A percentile compares a stretch with the other conserved stretches of the same genome.
Conservation (phyloP, 2,797 vertebrate species). For the Kryptopterus vitreolus region DNA sequence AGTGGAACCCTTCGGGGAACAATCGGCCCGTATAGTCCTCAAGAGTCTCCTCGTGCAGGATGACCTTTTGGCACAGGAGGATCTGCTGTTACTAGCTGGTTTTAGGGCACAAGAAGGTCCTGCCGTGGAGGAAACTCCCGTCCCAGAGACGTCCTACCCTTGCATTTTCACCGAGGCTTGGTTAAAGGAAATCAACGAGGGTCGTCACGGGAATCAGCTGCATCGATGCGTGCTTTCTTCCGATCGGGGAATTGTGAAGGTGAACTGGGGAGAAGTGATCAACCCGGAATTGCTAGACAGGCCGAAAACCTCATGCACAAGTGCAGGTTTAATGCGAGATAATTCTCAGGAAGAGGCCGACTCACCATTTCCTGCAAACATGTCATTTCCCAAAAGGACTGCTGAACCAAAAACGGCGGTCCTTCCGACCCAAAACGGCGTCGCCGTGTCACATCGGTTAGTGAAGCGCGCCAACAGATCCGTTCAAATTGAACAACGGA, state of each 20-base stretch:
- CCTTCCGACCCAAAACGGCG: constrained; percentile 63
- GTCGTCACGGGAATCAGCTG: constrained; percentile 72
- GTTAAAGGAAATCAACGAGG: constrained; percentile 82
- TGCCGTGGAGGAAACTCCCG: constrained; percentile 78
- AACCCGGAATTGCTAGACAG: constrained; percentile 84
- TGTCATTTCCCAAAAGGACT: constrained; percentile 53
- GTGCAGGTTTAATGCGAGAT: constrained; percentile 50
- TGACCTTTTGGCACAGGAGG: constrained; percentile 58
- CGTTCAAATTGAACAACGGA: constrained; percentile 77
- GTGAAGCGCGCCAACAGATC: constrained; percentile 67
- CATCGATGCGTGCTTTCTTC: constrained; percentile 86
- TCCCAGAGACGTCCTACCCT: constrained; percentile 80
- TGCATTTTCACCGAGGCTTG: constrained; percentile 87
- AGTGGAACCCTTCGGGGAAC: constrained; percentile 83
- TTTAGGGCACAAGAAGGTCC: constrained; percentile 56
- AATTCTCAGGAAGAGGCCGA: constrained; percentile 43
- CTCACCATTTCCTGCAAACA: constrained; percentile 53
- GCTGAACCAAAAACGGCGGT: constrained; percentile 68
- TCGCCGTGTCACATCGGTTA: constrained; percentile 68
- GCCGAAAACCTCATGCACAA: constrained; percentile 59
- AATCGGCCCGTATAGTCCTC: constrained; percentile 81
- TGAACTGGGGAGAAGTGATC: constrained; percentile 83
- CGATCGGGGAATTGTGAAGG: constrained; percentile 80
- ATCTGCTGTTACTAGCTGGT: constrained; percentile 39
- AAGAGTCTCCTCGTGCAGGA: constrained; percentile 84